Base-by-base conservation (phyloP, 2,888 invertebrate genomes). In the Drymonia ruficornis region DNA sequence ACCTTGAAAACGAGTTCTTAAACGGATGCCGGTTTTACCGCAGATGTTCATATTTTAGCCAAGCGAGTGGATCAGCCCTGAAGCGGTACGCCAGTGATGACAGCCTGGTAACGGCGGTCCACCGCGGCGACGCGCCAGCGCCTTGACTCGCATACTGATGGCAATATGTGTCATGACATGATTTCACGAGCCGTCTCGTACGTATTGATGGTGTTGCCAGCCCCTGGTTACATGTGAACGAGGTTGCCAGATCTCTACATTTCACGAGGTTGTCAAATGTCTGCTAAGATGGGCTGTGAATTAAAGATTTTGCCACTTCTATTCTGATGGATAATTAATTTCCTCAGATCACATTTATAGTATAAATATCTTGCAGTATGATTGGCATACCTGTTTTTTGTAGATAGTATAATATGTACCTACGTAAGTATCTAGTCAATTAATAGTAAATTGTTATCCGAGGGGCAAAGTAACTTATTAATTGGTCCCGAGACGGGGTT, bases 41-140 rank as follows among this genome's bases (percentile, higher is more conserved):
- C 23, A 23, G 23, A 6, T 23, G 13, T 16, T 40, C 15, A 23
- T 16, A 9, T 28, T 45, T 40, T 79, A 91, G 90, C 51, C 86
- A 89, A 73, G 84, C 84, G 13, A 89, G 89, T 59, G 84, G 86
- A 2, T 80, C 84, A 1, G 83, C 86, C 1, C 61, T 93, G 62
- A 93, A 93, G 72, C 86, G 93, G 0, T 93, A 93, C 55, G 86
- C 93, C 2, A 93, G 93, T 52, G 93, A 93, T 59, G 93, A 93
- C 74, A 93, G 93, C 62, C 71, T 93, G 40, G 91, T 92, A 64
- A 88, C 85, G 70, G 89, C 84, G 23, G 84, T 82, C 1, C 87
- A 87, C 1, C 81, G 90, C 0, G 78, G 66, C 19, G 80, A 81
- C 48, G 72, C 74, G 12, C 63, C 79, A 0, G 85, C 78, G n/a